Evolutionary conservation across 2,888 invertebrate genomes (phyloP), one percentile per base, ranked within the genome.

Genomic region (Cephonodes hylas): DNA sequence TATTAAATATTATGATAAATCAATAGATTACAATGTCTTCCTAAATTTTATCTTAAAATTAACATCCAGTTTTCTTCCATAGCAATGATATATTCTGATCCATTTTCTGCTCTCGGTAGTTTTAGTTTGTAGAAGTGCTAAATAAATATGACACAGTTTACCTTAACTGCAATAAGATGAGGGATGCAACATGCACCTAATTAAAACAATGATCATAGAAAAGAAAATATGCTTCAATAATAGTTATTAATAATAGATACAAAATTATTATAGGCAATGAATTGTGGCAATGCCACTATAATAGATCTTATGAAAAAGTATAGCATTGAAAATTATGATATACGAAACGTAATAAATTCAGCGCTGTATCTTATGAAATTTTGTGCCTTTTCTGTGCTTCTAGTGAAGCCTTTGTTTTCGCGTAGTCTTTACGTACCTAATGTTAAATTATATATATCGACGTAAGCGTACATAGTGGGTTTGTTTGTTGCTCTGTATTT

Each of bases 361-460:
- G 79, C 81, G 86, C 86, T 87, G 75, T 81, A 81, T 91, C 91
- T 91, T 91, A 91, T 91, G 91, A 91, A n/a, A 90, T 89, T 90
- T 81, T 74, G 91, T 91, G 91, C 91, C 91, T 91, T 90, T 87
- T 81, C 79, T 72, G 79, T 83, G 88, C 86, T 86, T 88, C 82
- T 72, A 66, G 71, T 62, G 85, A 80, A 83, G 86, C 85, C 70
- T 75, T 87, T 83, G 80, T 83, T 85, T 86, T 81, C 76, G 84
- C 83, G 74, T 79, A 75, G 73, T 66, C 72, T 73, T 72, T 69
- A 61, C 66, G 73, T 75, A 72, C 38, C 45, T 45, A 58, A 46
- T 25, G 38, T 72, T 74, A 69, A 71, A 68, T 70, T 73, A 68
- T 69, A 69, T 67, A 63, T 44, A 27, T 53, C 23, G 46, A 46